Evolutionary conservation across 2,797 vertebrate genomes (phyloP).

Genomic region (Chloroceryle amazona): DNA sequence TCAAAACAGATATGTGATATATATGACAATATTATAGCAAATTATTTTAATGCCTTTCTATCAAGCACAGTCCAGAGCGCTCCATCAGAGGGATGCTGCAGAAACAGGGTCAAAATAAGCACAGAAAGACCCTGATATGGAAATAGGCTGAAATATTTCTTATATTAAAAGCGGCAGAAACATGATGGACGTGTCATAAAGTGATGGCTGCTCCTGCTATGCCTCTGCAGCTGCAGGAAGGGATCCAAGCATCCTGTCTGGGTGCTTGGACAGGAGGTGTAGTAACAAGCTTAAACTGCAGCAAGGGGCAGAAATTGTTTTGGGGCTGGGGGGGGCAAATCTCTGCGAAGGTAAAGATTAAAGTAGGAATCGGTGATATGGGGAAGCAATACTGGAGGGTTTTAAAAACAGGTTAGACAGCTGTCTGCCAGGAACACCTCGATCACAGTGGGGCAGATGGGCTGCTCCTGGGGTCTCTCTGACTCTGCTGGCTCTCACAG

Average conservation of each 20-base stretch:
- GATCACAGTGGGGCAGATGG: accelerated
- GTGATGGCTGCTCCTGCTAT: background rate
- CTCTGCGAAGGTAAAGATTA: background rate
- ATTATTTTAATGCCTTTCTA: background rate
- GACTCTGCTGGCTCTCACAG: accelerated
- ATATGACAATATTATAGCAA: background rate
- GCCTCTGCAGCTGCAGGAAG: background rate
- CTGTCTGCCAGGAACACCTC: background rate
- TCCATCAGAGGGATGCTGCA: background rate
- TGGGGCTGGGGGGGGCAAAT: no score
- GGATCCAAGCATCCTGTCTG: background rate
- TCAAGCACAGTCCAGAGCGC: background rate
- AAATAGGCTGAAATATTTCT: background rate
- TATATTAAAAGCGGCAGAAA: background rate
- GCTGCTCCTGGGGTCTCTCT: background rate
- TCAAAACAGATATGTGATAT: background rate
- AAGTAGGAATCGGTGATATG: accelerated
- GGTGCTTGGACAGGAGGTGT: background rate
- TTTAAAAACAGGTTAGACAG: background rate
- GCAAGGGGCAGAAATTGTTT: background rate
- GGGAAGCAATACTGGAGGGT: background rate
- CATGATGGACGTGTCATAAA: accelerated
- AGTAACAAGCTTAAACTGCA: background rate
- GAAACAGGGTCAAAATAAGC: background rate
- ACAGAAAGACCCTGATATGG: background rate